Conservation (phyloP, 2,797 vertebrate species). For the Nannoperca australis region DNA sequence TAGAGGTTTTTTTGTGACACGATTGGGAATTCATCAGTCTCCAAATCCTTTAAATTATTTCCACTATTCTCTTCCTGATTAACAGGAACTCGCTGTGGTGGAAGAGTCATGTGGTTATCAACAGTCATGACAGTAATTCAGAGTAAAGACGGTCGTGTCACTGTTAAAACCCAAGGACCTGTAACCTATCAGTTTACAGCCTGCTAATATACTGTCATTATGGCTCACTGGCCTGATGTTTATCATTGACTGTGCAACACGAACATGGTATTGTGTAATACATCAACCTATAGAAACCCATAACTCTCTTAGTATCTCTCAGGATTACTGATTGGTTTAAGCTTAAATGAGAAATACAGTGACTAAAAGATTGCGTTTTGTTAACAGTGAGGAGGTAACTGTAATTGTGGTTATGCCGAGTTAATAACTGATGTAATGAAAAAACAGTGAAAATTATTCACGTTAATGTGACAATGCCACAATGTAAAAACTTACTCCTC, state of each 20-base stretch:
- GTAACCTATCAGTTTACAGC: constrained; percentile 19
- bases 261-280: not conserved
- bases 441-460: not conserved
- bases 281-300: not conserved
- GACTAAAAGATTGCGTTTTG: not conserved
- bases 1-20: constrained; percentile 32
- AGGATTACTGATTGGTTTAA: not conserved
- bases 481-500: not conserved
- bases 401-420: not conserved
- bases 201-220: constrained; percentile 19
- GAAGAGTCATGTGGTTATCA: not conserved
- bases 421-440: not conserved
- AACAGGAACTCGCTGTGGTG: constrained; percentile 3
- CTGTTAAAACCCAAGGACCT: constrained; percentile 1
- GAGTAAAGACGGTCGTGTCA: not conserved
- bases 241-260: constrained; percentile 1
- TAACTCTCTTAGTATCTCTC: not conserved
- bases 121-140: constrained; percentile 11
- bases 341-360: not conserved
- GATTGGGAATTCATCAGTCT: constrained; percentile 45
- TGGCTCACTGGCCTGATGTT: constrained; percentile 13
- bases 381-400: not conserved
- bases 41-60: constrained; percentile 20
- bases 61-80: constrained; percentile 27
- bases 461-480: not conserved